Evolutionary conservation across 2,888 invertebrate genomes (phyloP).

Genomic region (Amphipoea oculea): DNA sequence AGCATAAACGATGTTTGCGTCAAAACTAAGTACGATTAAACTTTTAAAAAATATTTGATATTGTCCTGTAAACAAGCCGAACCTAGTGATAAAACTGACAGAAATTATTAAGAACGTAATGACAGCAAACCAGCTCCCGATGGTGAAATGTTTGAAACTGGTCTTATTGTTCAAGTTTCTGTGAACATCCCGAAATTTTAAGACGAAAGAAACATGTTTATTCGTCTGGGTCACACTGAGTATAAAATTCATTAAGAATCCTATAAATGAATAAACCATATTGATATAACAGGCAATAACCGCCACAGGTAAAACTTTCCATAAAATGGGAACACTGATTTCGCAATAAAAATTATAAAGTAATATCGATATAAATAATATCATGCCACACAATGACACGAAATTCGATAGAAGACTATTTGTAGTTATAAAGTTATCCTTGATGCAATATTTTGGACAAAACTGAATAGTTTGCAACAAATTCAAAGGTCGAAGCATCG

Average conservation of each 20-base stretch:
- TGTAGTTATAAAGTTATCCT: neutral
- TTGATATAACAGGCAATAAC: no score
- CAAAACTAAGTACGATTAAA: neutral
- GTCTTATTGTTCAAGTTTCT: neutral
- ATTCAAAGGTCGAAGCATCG: constrained; percentile 23
- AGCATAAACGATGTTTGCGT: constrained; percentile 32
- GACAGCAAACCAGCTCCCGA: neutral
- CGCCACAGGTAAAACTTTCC: neutral
- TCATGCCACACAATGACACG: constrained; percentile 6
- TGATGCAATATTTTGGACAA: constrained; percentile 26
- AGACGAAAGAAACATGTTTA: neutral
- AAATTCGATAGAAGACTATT: constrained; percentile 11
- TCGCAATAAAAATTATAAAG: neutral
- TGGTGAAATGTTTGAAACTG: neutral
- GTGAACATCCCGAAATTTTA: constrained; percentile 29
- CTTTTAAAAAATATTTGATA: neutral
- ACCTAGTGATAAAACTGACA: neutral
- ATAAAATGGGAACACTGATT: no score
- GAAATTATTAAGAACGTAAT: neutral
- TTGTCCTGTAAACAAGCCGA: no score
- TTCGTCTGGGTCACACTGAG: neutral
- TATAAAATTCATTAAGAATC: neutral
- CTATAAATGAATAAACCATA: neutral
- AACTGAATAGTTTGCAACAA: constrained; percentile 16
- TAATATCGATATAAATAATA: neutral